Base-by-base conservation (phyloP, 2,888 invertebrate genomes). In the Caenorhabditis zanzibari region DNA sequence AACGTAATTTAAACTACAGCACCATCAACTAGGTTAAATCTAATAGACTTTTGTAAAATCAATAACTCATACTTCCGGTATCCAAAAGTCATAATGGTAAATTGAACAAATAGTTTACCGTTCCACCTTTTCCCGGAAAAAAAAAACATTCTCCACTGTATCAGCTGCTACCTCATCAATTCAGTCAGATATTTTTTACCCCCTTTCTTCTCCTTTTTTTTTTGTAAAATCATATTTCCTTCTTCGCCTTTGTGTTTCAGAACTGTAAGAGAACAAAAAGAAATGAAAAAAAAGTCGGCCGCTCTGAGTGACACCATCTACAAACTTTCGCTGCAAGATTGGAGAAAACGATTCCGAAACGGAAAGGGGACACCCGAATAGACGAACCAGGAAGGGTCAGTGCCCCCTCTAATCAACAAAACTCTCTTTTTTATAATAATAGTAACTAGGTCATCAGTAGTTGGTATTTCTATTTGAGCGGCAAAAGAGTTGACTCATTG, bases 311-410 rank as follows among this genome's bases (percentile, higher is more conserved):
- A 69, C 26, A 16, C 35, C 63, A 47, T 28, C 64, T 24, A 19
- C 19, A 44, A 66, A 41, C 41, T 74, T 59, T 76, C 64, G 41
- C 47, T 54, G 44, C 41, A 44, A 76, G 61, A 77, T 77, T 41
- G 41, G 19, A 35, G 54, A 52, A 69, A 77, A 24, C 68, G 76
- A 69, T 77, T 77, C 66, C 22, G 61, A 69, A 74, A 63, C 26
- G 52, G 52, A 68, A 76, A 58, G 26, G 19, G 52, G 69, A 47
- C 35, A 58, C 47, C 38, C 26, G 76, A 49, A 66, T 74, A 74
- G 24, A 41, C 41, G 66, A 38, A 64, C 61, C 52, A 47, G 47
- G 19, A 6, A 63, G 64, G 44, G 63, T 44, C 41, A 74, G 58
- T 19, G 19, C n/a, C 32, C 4, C 19, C 71, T 63, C n/a, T n/a